Evolutionary conservation across 2,888 invertebrate genomes (phyloP).

Genomic region (Acronicta leporina): DNA sequence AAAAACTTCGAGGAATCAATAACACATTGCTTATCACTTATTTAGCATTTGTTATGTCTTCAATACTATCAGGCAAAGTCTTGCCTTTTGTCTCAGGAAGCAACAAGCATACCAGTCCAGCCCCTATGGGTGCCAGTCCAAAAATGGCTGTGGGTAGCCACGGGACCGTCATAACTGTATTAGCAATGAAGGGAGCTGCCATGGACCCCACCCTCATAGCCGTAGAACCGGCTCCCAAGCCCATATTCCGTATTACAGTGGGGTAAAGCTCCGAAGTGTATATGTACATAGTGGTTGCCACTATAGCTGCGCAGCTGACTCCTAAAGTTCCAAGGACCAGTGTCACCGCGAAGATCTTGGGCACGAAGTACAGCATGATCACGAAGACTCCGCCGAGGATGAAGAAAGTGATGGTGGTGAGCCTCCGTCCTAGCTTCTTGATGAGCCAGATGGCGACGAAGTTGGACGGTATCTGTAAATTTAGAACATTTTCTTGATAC

Average conservation of each 20-base stretch:
- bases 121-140: conserved; percentile 91
- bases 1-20: no score
- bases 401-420: conserved; percentile 90
- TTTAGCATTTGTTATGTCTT: conserved; percentile 86
- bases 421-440: conserved; percentile 91
- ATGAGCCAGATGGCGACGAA: conserved; percentile 87
- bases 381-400: conserved; percentile 90
- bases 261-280: conserved; percentile 96
- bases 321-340: conserved; percentile 92
- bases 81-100: conserved; percentile 94
- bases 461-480: conserved; percentile 90
- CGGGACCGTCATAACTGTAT: conserved; percentile 82
- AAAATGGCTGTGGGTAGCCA: conserved; percentile 93
- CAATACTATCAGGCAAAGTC: conserved; percentile 92
- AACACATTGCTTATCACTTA: conserved; percentile 5
- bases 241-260: conserved; percentile 95
- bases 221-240: conserved; percentile 95
- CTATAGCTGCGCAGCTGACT: conserved; percentile 93
- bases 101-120: conserved; percentile 90
- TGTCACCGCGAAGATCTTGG: conserved; percentile 85
- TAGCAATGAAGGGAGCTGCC: conserved; percentile 94
- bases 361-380: conserved; percentile 89
- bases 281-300: conserved; percentile 95
- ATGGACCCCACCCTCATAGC: conserved; percentile 95
- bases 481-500: no score